Percentiles rank a stretch among this genome's conserved stretches.
phyloP scores from a whole-genome alignment of 2,888 invertebrate species.

The Pollenia labialis region DNA sequence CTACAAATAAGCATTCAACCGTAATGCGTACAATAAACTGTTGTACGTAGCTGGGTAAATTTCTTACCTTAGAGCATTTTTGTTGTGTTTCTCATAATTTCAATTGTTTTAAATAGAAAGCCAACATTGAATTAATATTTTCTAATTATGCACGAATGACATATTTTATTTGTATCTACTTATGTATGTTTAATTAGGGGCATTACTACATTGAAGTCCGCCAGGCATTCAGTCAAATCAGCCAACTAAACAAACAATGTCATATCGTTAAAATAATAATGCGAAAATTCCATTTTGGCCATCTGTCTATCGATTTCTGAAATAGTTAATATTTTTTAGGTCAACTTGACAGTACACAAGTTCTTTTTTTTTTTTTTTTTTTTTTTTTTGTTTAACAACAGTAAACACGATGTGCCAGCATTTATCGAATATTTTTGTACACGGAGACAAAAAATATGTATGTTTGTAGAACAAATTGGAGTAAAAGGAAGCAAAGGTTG shows the following conservation, averaged over 20 bases:
- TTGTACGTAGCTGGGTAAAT: no score
- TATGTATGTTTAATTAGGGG: constrained; percentile 31
- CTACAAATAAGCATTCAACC: no score
- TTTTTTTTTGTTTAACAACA: background rate
- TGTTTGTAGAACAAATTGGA: background rate
- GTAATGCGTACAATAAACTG: no score
- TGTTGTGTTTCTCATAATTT: no score
- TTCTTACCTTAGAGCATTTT: no score
- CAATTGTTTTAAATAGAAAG: background rate
- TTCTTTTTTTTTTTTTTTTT: no score
- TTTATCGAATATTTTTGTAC: no score
- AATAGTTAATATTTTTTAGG: constrained; percentile 53
- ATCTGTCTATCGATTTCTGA: constrained; percentile 52
- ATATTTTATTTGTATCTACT: constrained; percentile 6
- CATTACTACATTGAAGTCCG: constrained; percentile 18
- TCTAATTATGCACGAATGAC: no score
- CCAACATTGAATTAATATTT: background rate
- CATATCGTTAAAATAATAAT: constrained; percentile 42
- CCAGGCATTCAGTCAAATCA: background rate
- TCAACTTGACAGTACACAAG: constrained; percentile 51
- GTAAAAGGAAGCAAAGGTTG: no score
- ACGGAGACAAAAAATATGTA: background rate
- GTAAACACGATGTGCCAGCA: background rate
- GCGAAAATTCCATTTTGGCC: constrained; percentile 52
- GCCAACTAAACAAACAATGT: background rate